Evolutionary conservation across 2,113 vertebrate species (phyloP).

Genomic region (Oceanites oceanicus): DNA sequence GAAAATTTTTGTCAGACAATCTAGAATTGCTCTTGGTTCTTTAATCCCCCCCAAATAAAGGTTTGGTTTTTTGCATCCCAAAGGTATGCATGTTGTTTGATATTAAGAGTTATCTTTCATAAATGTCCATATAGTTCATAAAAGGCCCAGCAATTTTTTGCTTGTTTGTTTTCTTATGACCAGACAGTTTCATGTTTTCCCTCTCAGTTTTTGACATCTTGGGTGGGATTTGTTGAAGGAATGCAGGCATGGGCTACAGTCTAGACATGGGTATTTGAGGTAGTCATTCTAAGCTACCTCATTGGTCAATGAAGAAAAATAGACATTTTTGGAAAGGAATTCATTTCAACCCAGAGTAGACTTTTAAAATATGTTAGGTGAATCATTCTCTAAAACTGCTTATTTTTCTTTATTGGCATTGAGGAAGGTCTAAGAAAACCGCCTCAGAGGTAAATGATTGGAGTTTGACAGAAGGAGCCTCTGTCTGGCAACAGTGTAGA

Average conservation of each 20-base stretch:
- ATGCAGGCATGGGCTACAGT: background rate
- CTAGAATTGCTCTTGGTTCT: background rate
- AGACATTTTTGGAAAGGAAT: background rate
- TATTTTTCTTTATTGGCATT: slow-evolving; percentile 10
- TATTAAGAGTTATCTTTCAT: background rate
- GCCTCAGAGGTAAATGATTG: background rate
- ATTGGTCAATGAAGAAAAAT: background rate
- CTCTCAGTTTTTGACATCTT: background rate
- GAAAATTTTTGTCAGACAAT: background rate
- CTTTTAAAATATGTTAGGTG: background rate
- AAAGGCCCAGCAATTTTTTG: background rate
- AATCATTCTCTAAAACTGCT: background rate
- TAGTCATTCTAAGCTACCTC: background rate
- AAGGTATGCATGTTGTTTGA: background rate
- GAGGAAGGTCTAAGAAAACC: background rate
- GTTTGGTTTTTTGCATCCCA: accelerated
- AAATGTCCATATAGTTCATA: background rate
- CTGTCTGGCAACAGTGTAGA: background rate
- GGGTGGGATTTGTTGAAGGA: background rate
- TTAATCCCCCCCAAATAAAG: background rate
- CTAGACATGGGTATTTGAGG: slow-evolving; percentile 31
- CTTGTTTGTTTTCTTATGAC: background rate
- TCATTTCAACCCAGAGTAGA: background rate
- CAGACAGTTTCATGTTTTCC: background rate
- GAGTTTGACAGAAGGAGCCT: background rate